These are phyloP conservation scores for Ptyas mucosa DNA, from an alignment of 2,113 vertebrate species.

Conservation along the genomic window DNA sequence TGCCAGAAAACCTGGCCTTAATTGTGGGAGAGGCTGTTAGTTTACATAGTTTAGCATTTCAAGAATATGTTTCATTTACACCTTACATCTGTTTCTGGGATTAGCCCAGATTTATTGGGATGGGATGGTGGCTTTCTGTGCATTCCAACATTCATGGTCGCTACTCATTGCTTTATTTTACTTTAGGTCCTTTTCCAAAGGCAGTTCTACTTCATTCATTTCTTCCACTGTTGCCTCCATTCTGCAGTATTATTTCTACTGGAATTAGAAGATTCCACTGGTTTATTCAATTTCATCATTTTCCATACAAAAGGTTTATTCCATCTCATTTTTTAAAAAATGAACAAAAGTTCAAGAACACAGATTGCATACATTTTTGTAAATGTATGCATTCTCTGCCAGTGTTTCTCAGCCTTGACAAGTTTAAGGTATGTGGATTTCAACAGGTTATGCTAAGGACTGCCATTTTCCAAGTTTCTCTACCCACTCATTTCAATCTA, in stretches of 20 bases:
- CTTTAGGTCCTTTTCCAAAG: not conserved
- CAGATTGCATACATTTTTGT: not conserved
- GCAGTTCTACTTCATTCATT: not conserved
- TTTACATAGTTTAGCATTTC: not conserved
- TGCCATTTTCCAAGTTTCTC: no score
- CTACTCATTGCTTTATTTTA: not conserved
- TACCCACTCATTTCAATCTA: no score
- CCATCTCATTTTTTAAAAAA: not conserved
- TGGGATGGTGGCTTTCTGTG: no score
- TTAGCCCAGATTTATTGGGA: not conserved
- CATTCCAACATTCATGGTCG: not conserved
- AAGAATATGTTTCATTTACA: not conserved
- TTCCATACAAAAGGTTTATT: not conserved
- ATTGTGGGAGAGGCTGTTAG: not conserved
- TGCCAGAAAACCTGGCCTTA: not conserved
- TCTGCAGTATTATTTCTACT: not conserved
- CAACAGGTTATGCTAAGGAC: not conserved
- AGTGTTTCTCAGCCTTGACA: not conserved
- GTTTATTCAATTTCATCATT: not conserved
- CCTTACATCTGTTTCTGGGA: not conserved
- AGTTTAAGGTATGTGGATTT: not conserved
- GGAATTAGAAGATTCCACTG: not conserved
- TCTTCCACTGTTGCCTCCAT: not conserved
- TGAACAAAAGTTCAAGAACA: not conserved
- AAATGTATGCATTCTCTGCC: not conserved